Conservation (phyloP, 2,797 vertebrate species). For the Lophotriccus pileatus region DNA sequence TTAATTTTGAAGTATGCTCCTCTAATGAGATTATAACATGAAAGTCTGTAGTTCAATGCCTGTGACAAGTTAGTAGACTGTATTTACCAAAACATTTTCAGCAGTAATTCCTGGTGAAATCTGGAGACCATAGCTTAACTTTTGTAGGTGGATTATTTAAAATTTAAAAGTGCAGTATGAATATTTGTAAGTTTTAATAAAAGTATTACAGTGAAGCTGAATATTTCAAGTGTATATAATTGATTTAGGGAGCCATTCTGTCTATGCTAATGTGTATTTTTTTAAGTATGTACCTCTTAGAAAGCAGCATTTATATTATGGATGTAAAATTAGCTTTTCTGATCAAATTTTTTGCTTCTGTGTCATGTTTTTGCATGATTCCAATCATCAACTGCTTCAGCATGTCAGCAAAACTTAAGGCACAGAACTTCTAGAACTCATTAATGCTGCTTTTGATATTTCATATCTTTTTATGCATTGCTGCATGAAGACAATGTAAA, state of each 20-base stretch:
- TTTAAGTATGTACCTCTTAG: not conserved
- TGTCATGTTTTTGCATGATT: not conserved
- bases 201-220: not conserved
- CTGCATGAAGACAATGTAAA: not conserved
- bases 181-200: not conserved
- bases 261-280: not conserved
- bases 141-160: not conserved
- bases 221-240: not conserved
- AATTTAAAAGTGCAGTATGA: not conserved
- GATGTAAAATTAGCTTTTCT: not conserved
- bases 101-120: not conserved
- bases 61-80: not conserved
- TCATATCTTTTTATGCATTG: not conserved
- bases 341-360: accelerated
- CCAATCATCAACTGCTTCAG: not conserved
- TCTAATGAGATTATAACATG: not conserved
- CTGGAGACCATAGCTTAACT: not conserved
- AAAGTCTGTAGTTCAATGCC: not conserved
- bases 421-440: not conserved
- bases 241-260: not conserved
- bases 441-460: not conserved
- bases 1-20: not conserved
- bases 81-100: not conserved
- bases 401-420: not conserved
- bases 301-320: not conserved